A percentile compares a stretch with the other conserved stretches of the same genome.
phyloP scores from a whole-genome alignment of 2,797 vertebrate genomes.

The Melanotaenia nigrans region DNA sequence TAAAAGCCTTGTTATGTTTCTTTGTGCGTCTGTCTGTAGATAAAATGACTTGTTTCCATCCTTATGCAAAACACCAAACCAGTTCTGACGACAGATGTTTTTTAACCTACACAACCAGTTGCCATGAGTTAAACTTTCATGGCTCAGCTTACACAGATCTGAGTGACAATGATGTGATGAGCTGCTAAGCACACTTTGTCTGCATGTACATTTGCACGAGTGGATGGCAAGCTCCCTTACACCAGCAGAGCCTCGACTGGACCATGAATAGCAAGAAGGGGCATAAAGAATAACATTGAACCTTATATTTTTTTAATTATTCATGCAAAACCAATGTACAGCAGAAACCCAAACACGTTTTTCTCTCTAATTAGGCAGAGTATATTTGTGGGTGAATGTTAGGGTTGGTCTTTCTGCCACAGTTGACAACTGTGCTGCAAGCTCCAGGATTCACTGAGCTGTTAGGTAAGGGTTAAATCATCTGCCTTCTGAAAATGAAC shows the following conservation, averaged over 20 bases:
- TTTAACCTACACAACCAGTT: slow-evolving; percentile 16
- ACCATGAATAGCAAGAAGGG: slow-evolving; percentile 40
- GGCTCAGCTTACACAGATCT: slow-evolving; percentile 35
- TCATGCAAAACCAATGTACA: slow-evolving; percentile 69
- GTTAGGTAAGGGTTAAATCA: slow-evolving; percentile 72
- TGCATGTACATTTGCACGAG: slow-evolving; percentile 58
- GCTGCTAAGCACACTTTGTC: slow-evolving; percentile 41
- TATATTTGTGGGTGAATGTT: slow-evolving; percentile 48
- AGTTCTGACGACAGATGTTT: slow-evolving; percentile 8
- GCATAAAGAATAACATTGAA: slow-evolving; percentile 62
- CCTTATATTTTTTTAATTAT: slow-evolving; percentile 72
- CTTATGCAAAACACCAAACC: slow-evolving; percentile 11
- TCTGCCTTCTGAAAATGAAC: slow-evolving; percentile 79
- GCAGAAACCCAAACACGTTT: slow-evolving; percentile 45
- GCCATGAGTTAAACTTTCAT: slow-evolving; percentile 41
- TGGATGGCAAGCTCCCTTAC: slow-evolving; percentile 31
- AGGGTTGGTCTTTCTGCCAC: slow-evolving; percentile 65
- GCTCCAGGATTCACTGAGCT: slow-evolving; percentile 33
- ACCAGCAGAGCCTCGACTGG: slow-evolving; percentile 30
- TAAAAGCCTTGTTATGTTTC: slow-evolving; percentile 49
- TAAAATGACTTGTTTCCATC: slow-evolving; percentile 20
- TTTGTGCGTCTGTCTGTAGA: slow-evolving; percentile 13
- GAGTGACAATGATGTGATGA: slow-evolving; percentile 57
- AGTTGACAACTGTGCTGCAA: slow-evolving; percentile 34
- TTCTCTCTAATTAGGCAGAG: slow-evolving; percentile 64